Conservation (phyloP, 2,797 vertebrate genomes). For the Premnoplex brunnescens region DNA sequence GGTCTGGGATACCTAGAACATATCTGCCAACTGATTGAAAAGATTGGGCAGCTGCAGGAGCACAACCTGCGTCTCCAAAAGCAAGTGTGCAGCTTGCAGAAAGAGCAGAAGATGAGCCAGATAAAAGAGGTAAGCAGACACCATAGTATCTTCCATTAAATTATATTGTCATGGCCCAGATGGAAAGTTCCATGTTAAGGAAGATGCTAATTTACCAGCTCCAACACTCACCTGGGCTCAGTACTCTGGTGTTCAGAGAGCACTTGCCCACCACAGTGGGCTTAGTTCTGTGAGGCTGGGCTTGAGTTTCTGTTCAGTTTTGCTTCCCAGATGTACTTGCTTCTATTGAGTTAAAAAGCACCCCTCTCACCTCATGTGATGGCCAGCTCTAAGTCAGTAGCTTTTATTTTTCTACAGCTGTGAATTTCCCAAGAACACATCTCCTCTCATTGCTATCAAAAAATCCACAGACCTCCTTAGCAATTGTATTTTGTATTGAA, state of each 20-base stretch:
- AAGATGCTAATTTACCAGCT: background rate
- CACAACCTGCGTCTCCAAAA: conserved; percentile 84
- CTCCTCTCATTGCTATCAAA: background rate
- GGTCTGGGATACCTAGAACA: conserved; percentile 88
- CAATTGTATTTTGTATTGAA: background rate
- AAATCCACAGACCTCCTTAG: background rate
- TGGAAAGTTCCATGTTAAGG: background rate
- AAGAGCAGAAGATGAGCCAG: conserved; percentile 75
- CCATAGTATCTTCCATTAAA: background rate
- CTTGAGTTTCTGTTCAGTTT: background rate
- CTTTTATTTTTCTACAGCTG: background rate
- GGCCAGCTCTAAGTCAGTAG: background rate
- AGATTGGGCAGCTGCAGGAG: conserved; percentile 88
- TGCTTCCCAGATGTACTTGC: background rate
- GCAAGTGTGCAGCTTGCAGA: conserved; percentile 83
- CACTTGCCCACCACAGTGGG: background rate
- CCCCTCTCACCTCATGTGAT: background rate
- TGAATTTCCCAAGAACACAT: background rate
- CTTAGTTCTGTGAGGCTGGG: background rate
- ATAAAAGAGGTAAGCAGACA: conserved; percentile 81
- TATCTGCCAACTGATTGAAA: conserved; percentile 89
- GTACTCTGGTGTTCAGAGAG: background rate
- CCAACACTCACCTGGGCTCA: background rate
- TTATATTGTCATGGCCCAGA: background rate
- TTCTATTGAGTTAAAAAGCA: background rate